A percentile compares a stretch with the other conserved stretches of the same genome.
Evolutionary conservation across 2,113 vertebrate species (phyloP).

Genomic region (Pluvianellus socialis): DNA sequence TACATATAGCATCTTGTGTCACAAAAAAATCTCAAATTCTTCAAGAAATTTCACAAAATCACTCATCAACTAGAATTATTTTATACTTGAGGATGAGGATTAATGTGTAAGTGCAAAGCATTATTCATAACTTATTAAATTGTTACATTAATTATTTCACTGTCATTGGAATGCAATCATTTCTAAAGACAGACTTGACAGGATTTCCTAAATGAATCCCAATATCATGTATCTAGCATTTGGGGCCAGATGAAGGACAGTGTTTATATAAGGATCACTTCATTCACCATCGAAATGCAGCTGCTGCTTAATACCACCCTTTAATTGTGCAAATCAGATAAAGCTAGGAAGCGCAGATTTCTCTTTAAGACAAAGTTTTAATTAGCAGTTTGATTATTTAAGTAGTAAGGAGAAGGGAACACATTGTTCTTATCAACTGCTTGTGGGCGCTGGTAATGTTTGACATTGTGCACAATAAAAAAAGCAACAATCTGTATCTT

Average conservation of each 20-base stretch:
- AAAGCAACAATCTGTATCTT: background rate
- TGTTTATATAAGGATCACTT: background rate
- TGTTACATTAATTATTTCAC: background rate
- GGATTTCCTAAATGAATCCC: background rate
- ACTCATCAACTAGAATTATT: background rate
- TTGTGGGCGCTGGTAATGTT: background rate
- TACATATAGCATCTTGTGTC: background rate
- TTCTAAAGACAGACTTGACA: background rate
- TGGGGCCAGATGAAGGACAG: background rate
- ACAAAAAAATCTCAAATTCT: background rate
- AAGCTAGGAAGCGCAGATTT: background rate
- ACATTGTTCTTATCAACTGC: background rate
- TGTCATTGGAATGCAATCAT: background rate
- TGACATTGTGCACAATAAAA: background rate
- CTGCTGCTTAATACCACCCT: background rate
- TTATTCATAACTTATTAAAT: background rate
- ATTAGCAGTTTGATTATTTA: slow-evolving; percentile 32
- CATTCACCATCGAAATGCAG: background rate
- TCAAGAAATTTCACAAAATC: background rate
- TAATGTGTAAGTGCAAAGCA: background rate
- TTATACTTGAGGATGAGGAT: background rate
- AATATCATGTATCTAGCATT: background rate
- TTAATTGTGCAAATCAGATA: background rate
- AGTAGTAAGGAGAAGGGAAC: background rate
- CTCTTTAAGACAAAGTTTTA: slow-evolving; percentile 34